These are phyloP conservation scores for Thalassaphorura encarpata DNA, from an alignment of 1,140 invertebrate species.

Conservation along the genomic window DNA sequence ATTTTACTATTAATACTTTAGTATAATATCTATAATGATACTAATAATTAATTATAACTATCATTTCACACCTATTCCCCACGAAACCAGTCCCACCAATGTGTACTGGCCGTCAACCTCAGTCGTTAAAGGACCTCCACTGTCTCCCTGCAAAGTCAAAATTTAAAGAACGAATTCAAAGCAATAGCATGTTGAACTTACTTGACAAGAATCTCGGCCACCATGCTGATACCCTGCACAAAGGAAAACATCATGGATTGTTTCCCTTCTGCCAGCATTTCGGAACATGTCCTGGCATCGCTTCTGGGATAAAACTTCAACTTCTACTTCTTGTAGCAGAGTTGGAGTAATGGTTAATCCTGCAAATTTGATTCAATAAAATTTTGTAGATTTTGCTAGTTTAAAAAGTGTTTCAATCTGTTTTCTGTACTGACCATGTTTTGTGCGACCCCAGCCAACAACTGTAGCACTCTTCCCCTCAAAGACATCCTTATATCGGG, in stretches of 20 bases:
- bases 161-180: not conserved
- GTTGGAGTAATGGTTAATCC: conserved; percentile 40
- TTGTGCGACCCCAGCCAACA: conserved; percentile 56
- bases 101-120: conserved; percentile 69
- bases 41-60: too few species aligned
- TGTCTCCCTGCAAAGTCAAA: conserved; percentile 55
- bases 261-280: conserved; percentile 74
- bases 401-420: not conserved
- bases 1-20: not conserved
- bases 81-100: conserved; percentile 76
- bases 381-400: too few species aligned
- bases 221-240: conserved; percentile 86
- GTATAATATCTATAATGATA: not conserved
- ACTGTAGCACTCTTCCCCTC: conserved; percentile 5
- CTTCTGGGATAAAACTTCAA: conserved; percentile 83
- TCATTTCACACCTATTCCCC: too few species aligned
- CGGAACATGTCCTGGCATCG: conserved; percentile 84
- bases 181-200: conserved; percentile 33
- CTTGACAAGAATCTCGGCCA: conserved; percentile 47
- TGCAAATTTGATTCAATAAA: conserved; percentile 20
- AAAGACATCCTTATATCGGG: conserved; percentile 59
- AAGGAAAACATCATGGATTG: conserved; percentile 84
- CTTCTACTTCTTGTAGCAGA: conserved; percentile 53
- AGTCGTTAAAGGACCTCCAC: conserved; percentile 69
- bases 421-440: conserved; percentile 51